These are phyloP conservation scores for Hippocampus abdominalis DNA, from an alignment of 2,113 vertebrate genomes.

Conservation along the genomic window DNA sequence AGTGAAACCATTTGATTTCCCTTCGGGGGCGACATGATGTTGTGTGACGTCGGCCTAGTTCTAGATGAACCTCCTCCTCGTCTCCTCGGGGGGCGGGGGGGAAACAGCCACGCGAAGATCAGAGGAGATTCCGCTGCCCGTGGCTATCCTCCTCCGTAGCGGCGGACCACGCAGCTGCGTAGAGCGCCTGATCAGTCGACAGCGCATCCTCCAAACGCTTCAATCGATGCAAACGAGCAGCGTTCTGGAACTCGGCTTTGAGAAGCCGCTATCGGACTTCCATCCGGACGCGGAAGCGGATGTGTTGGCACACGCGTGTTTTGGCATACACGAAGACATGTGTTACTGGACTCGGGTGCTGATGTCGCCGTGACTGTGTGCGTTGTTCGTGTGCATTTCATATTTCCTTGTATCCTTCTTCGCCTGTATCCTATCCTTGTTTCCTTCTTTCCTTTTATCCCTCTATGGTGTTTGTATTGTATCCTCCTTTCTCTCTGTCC, in stretches of 20 bases:
- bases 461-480: constrained; percentile 9
- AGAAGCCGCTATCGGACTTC: constrained; percentile 52
- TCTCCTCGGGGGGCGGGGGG: constrained; percentile 51
- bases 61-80: constrained; percentile 58
- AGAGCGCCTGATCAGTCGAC: constrained; percentile 64
- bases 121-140: constrained; percentile 73
- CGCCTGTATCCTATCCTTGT: not conserved
- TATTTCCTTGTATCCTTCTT: not conserved
- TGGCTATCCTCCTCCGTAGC: constrained; percentile 71
- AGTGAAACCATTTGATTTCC: constrained; percentile 50
- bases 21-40: constrained; percentile 63
- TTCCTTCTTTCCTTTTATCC: not conserved
- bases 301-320: constrained; percentile 37
- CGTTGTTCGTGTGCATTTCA: not conserved
- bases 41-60: constrained; percentile 76
- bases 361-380: constrained; percentile 1
- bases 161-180: constrained; percentile 64
- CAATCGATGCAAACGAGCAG: constrained; percentile 71
- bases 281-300: constrained; percentile 48
- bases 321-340: not conserved
- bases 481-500: not conserved
- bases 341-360: not conserved
- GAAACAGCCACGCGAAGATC: constrained; percentile 75
- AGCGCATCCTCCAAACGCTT: constrained; percentile 66
- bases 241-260: constrained; percentile 47